Percentiles rank a stretch among this genome's conserved stretches.
Conservation (phyloP, 2,113 vertebrate genomes). For the Hemiprocne comata region DNA sequence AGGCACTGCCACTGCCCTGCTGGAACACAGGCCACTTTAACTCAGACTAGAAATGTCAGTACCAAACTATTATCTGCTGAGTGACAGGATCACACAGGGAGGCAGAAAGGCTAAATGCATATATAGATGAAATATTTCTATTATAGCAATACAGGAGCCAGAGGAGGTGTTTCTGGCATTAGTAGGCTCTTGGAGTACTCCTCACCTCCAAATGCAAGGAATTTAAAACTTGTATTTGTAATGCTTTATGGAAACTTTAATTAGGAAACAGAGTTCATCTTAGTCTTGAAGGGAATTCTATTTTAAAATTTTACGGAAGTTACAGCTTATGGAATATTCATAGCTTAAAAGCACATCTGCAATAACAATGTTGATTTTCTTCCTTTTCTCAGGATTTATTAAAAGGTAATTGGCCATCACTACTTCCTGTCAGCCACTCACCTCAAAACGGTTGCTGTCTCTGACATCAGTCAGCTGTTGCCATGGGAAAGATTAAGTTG, state of each 20-base stretch:
- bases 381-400: background rate
- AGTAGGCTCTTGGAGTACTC: background rate
- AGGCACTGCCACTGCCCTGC: background rate
- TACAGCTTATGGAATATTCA: background rate
- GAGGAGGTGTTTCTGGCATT: background rate
- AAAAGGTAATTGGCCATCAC: background rate
- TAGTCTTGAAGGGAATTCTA: background rate
- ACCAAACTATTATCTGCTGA: background rate
- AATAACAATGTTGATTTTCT: background rate
- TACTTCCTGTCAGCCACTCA: background rate
- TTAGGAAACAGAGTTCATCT: background rate
- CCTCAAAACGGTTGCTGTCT: background rate
- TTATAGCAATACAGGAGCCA: background rate
- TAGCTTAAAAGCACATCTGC: background rate
- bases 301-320: background rate
- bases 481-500: slow-evolving; percentile 24
- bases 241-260: background rate
- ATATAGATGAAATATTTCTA: background rate
- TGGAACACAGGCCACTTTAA: background rate
- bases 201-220: background rate
- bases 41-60: background rate
- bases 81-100: background rate
- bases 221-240: background rate
- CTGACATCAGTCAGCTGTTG: slow-evolving; percentile 9
- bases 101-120: background rate